Evolutionary conservation across 1,140 invertebrate species (phyloP), one percentile per base, ranked within the genome.

Genomic region (Formica exsecta): DNA sequence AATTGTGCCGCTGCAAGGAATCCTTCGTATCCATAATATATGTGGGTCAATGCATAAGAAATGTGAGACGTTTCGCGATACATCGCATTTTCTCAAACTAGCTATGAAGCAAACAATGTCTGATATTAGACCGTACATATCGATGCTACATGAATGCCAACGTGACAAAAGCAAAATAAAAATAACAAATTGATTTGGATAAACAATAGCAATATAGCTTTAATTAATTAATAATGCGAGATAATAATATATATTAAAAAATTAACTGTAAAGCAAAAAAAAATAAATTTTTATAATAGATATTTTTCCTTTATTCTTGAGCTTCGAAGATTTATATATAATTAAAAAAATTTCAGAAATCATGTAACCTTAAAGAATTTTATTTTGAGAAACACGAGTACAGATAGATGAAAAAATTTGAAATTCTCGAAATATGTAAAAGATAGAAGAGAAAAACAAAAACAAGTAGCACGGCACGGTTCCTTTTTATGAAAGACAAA

Each of bases 31-130:
- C 41, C 25, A 13, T 13, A n/a, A 73, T 83, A 81, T 73, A 74
- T 48, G 57, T 83, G 13, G 79, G 79, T 83, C 54, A 83, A 44
- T 48, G 79, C n/a, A 74, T 83, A 83, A 83, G 73, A 80, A 73
- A 61, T 73, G 25, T 25, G 16, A 44, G 6, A 81, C 29, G 25
- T 61, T 74, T 73, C 11, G 19, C 16, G 79, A 74, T 48, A 74
- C 19, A 74, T 7, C 7, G n/a, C 13, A 38, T 2, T 62, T 74
- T 62, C 73, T 62, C 19, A 36, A 2, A 44, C 4, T 36, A 19
- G 9, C 1, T 44, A 25, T 8, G 13, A 73, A 73, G 57, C 54
- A 57, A 51, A 57, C n/a, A 61, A 74, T 36, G 71, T 38, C 22
- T 13, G 25, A 41, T 19, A 38, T 2, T 0, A 59, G 29, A n/a